Base-by-base conservation (phyloP, 2,888 invertebrate genomes). In the Scaptomyza reducta region DNA sequence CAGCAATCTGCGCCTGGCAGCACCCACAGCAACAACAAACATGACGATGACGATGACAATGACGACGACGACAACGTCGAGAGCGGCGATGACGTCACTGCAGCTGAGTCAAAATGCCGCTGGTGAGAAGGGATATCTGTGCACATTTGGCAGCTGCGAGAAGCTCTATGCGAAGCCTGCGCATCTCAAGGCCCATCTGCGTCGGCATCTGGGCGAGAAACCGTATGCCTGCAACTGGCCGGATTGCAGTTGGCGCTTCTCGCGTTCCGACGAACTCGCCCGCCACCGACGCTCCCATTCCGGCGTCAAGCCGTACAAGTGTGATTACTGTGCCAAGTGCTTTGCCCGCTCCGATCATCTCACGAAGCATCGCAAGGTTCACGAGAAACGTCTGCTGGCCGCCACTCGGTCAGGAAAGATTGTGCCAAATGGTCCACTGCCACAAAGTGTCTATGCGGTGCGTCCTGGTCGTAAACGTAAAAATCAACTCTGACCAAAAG, bases 281-380 rank as follows among this genome's bases (percentile, higher is more conserved):
- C 94, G 98, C 18, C 98, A 98, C 91, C 95, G 96, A 56, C 94
- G 98, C 72, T 98, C 97, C n/a, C 98, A 98, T 92, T 97, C 97
- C 0, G 98, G 98, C 0, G 94, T 97, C 70, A 98, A 98, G 91
- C 98, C 98, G 0, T 98, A 98, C 92, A 94, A 95, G 63, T 99
- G 98, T 91, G 93, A 94, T 62, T 94, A 96, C 82, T 99, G 98
- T 91, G 94, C 95, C 50, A 98, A 98, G 92, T 94, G 91, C 70
- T 99, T 99, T 92, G 96, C 97, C 0, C 94, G 98, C 27, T 98
- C 97, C 29, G 98, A 99, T 91, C 98, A 99, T 91, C 93, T 98
- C 61, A 95, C 97, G 27, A 98, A 98, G 91, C 98, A 99, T 91
- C 94, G 95, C 14, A 97, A 96, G 80, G 96, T 97, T 7, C 97